A percentile compares a stretch with the other conserved stretches of the same genome.
phyloP scores from a whole-genome alignment of 2,113 vertebrate species.

The Cochlearius cochlearius region DNA sequence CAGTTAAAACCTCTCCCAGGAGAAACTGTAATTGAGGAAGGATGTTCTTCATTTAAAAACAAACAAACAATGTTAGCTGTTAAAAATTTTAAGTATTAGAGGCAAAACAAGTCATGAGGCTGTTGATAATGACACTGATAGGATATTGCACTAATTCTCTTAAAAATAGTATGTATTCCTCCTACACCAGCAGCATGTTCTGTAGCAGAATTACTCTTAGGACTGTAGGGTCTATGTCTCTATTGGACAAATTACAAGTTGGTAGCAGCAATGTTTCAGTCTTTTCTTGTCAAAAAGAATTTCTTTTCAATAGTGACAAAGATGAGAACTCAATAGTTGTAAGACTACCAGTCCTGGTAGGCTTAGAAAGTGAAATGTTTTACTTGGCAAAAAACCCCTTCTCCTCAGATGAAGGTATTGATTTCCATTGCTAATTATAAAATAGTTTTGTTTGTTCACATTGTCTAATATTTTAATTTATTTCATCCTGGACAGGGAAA shows the following conservation, averaged over 20 bases:
- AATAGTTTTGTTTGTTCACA: not conserved
- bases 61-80: constrained; percentile 15
- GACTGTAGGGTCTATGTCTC: not conserved
- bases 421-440: not conserved
- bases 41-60: constrained; percentile 43
- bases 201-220: not conserved
- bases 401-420: not conserved
- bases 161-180: not conserved
- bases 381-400: not conserved
- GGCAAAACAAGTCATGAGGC: not conserved
- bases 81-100: not conserved
- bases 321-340: not conserved
- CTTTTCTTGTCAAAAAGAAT: not conserved
- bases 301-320: not conserved
- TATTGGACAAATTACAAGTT: not conserved
- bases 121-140: not conserved
- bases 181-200: not conserved
- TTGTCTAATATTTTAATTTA: not conserved
- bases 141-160: not conserved
- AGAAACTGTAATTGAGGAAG: constrained; percentile 82
- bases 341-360: not conserved
- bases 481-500: not conserved
- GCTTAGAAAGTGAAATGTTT: not conserved
- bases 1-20: constrained; percentile 96
- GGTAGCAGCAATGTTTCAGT: not conserved